These are phyloP conservation scores for Centroberyx gerrardi DNA, from an alignment of 2,797 vertebrate species.

Conservation along the genomic window DNA sequence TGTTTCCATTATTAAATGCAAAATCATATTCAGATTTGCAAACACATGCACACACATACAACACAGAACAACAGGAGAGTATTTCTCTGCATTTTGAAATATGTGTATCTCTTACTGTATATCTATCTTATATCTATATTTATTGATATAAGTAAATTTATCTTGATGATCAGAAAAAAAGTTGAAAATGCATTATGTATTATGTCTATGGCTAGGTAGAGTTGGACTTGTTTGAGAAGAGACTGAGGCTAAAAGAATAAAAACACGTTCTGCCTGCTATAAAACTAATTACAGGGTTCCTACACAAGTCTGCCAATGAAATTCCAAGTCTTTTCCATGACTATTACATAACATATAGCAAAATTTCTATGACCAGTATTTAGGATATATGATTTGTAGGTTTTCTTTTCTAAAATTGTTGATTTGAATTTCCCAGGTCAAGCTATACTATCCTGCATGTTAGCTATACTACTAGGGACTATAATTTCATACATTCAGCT, in stretches of 20 bases:
- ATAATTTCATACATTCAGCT: too few relatives aligned
- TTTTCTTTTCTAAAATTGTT: too few relatives aligned
- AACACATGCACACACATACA: too few relatives aligned
- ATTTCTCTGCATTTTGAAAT: not conserved
- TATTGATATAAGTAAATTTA: constrained; percentile 4
- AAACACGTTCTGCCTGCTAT: constrained; percentile 37
- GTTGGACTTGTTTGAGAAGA: constrained; percentile 45
- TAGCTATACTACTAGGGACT: too few relatives aligned
- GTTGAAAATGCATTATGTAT: constrained; percentile 2
- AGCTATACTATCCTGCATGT: too few relatives aligned
- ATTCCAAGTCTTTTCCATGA: constrained; percentile 38
- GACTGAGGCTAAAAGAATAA: constrained; percentile 28
- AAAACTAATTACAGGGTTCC: constrained; percentile 46
- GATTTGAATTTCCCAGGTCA: too few relatives aligned
- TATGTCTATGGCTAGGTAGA: constrained; percentile 21
- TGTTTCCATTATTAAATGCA: too few relatives aligned
- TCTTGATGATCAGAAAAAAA: constrained; percentile 7
- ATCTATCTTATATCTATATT: not conserved
- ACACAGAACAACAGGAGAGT: not conserved
- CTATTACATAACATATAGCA: not conserved
- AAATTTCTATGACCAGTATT: not conserved
- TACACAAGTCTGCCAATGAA: constrained; percentile 20
- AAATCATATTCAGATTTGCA: too few relatives aligned
- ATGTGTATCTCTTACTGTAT: not conserved
- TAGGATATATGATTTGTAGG: too few relatives aligned